phyloP scores from a whole-genome alignment of 1,140 invertebrate species.

The Pentalonia nigronervosa region DNA sequence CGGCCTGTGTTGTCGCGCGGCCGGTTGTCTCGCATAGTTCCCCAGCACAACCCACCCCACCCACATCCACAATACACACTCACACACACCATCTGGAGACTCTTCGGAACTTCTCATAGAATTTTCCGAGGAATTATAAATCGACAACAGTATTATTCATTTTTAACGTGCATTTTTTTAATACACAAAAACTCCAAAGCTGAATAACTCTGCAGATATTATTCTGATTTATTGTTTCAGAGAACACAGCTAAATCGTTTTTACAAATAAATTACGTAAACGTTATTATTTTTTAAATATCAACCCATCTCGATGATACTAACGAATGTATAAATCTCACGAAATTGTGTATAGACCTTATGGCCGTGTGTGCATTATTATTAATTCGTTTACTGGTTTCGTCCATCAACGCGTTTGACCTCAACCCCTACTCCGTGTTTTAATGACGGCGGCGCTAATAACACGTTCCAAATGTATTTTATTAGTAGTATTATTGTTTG shows the following conservation, averaged over 20 bases:
- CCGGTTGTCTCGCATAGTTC: neutral
- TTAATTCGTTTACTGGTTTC: slow-evolving; percentile 2
- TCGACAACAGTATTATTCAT: slow-evolving; percentile 8
- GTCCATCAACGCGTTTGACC: neutral
- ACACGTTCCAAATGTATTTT: neutral
- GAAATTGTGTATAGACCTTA: neutral
- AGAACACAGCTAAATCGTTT: slow-evolving; percentile 5
- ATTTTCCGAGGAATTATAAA: neutral
- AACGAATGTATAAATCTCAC: neutral
- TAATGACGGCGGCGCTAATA: neutral
- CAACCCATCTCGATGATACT: neutral
- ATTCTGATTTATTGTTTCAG: neutral
- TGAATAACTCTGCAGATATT: neutral
- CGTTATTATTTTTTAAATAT: neutral
- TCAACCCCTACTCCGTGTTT: neutral
- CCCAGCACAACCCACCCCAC: too few relatives aligned
- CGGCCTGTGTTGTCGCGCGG: neutral
- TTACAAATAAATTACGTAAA: neutral
- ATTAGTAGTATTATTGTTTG: neutral
- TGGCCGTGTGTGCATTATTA: neutral
- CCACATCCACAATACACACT: too few relatives aligned
- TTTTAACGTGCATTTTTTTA: neutral
- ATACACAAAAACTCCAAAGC: neutral
- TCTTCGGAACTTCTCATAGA: neutral
- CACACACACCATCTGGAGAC: neutral